Percentiles rank a stretch among this genome's conserved stretches.
phyloP scores from a whole-genome alignment of 2,797 vertebrate genomes.

The Rhabdomys pumilio region DNA sequence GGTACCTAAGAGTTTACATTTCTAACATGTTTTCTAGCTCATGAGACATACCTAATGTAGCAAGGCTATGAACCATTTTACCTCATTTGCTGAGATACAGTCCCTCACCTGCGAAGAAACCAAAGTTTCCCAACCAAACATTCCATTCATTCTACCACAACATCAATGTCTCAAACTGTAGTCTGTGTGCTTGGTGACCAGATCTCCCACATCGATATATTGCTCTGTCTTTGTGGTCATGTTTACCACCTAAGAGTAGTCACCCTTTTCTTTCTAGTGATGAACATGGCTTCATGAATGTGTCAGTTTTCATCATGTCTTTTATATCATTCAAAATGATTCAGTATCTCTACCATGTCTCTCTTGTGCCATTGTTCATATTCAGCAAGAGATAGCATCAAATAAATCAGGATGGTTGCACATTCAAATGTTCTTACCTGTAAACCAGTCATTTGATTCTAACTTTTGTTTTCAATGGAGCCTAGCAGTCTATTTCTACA shows the following conservation, averaged over 20 bases:
- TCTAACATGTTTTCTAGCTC: not conserved
- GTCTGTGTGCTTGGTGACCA: not conserved
- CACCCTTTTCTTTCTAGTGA: not conserved
- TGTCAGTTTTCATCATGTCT: not conserved
- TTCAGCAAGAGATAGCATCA: not conserved
- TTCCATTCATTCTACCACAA: not conserved
- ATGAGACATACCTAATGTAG: not conserved
- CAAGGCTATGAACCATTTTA: not conserved
- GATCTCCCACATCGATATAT: not conserved
- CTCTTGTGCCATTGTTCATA: not conserved
- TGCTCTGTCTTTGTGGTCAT: not conserved
- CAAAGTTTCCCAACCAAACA: not conserved
- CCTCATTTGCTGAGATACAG: not conserved
- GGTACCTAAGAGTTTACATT: not conserved
- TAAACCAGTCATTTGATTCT: not conserved
- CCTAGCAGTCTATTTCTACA: not conserved
- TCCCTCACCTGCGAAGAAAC: not conserved
- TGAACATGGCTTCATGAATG: not conserved
- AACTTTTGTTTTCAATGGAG: not conserved
- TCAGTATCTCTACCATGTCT: not conserved
- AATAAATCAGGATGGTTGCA: not conserved
- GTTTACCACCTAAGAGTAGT: not conserved
- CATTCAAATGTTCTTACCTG: constrained; percentile 9
- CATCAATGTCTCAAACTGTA: not conserved
- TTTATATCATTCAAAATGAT: not conserved